A percentile compares a stretch with the other conserved stretches of the same genome.
Evolutionary conservation across 35 echinoderm and acorn worm species (phyloP).

Genomic region (Ophiothrix spiculata): DNA sequence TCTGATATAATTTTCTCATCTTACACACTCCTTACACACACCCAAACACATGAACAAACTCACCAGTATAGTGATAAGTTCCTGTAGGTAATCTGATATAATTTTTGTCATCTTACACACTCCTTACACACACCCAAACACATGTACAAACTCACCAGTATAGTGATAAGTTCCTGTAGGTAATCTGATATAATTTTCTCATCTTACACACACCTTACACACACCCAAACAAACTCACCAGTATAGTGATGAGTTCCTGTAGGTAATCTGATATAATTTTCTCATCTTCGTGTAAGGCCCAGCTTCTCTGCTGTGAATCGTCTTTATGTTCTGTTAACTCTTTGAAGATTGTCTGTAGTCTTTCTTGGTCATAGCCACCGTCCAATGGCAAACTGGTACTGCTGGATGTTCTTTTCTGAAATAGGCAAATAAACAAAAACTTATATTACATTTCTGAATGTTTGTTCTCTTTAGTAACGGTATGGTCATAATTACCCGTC

Average conservation of each 20-base stretch:
- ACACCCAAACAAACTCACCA: conserved; percentile 52
- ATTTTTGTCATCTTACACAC: conserved; percentile 6
- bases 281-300: conserved; percentile 97
- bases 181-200: background rate
- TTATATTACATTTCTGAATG: too few species aligned
- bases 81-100: conserved; percentile 84
- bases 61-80: conserved; percentile 82
- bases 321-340: conserved; percentile 89
- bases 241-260: conserved; percentile 75
- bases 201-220: background rate
- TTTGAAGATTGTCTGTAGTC: conserved; percentile 83
- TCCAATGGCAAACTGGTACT: conserved; percentile 30
- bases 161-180: too few species aligned
- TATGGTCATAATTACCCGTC: too few species aligned
- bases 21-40: background rate
- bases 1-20: background rate
- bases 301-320: conserved; percentile 95
- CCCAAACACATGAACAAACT: conserved; percentile 18
- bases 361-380: conserved; percentile 75
- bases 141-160: too few species aligned
- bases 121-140: too few species aligned
- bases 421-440: too few species aligned
- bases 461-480: too few species aligned
- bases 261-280: conserved; percentile 82
- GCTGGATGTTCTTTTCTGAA: background rate